Percentiles rank a stretch among this genome's conserved stretches.
These are phyloP conservation scores for Drosophila barbarae DNA, from an alignment of 2,888 invertebrate species.

Conservation along the genomic window DNA sequence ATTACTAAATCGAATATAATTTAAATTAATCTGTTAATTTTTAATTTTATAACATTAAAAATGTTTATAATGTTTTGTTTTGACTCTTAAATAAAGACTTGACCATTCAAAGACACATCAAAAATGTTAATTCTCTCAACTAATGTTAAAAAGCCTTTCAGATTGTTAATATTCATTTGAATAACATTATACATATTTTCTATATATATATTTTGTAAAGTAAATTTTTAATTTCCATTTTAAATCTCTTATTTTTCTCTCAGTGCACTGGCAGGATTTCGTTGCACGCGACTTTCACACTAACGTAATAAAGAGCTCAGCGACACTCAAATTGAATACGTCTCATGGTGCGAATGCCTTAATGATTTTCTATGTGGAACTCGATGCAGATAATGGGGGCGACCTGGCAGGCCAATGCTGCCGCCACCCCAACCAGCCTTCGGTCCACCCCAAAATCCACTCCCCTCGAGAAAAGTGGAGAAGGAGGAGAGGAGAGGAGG, in stretches of 20 bases:
- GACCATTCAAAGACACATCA: too few species aligned
- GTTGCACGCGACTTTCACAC: conserved; percentile 77
- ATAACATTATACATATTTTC: not conserved
- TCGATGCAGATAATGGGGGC: conserved; percentile 73
- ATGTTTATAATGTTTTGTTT: too few species aligned
- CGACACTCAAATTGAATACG: conserved; percentile 78
- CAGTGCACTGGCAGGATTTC: conserved; percentile 43
- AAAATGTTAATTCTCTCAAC: too few species aligned
- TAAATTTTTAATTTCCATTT: not conserved
- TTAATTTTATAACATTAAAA: too few species aligned
- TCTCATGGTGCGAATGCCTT: conserved; percentile 77
- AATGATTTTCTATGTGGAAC: conserved; percentile 76
- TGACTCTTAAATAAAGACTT: too few species aligned
- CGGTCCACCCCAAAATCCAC: conserved; percentile 20
- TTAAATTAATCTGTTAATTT: too few species aligned
- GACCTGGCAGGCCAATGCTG: conserved; percentile 10
- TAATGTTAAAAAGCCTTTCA: not conserved
- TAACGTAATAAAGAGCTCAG: conserved; percentile 79
- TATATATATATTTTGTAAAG: not conserved
- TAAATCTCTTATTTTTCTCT: not conserved
- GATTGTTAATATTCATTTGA: too few species aligned
- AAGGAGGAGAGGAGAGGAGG: too few species aligned
- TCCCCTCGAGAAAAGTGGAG: conserved; percentile 1
- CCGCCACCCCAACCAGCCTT: conserved; percentile 8
- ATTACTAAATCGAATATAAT: too few species aligned